phyloP scores from a whole-genome alignment of 2,113 vertebrate genomes.

The Sylvia atricapilla region DNA sequence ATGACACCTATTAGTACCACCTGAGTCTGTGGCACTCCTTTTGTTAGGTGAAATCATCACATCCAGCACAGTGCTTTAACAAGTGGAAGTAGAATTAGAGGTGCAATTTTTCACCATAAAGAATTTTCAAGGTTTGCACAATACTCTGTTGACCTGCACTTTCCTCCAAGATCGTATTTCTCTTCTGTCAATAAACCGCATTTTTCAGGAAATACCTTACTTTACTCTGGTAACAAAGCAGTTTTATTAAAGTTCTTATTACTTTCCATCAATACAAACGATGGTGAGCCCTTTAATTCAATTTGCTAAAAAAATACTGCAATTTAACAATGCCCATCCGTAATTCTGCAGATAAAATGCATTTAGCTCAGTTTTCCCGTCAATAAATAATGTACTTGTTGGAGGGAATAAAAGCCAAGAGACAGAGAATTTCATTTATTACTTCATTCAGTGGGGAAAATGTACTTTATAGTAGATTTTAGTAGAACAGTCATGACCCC shows the following conservation, averaged over 20 bases:
- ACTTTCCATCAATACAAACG: neutral
- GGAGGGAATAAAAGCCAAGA: neutral
- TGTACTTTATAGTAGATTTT: neutral
- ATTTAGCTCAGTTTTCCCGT: slow-evolving; percentile 1
- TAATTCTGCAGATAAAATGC: slow-evolving; percentile 1
- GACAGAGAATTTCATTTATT: neutral
- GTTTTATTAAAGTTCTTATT: slow-evolving; percentile 32
- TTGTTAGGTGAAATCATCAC: neutral
- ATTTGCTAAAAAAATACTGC: neutral
- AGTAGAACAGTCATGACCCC: neutral
- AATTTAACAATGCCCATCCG: neutral
- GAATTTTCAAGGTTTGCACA: neutral
- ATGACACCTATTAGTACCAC: neutral
- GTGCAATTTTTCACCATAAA: neutral
- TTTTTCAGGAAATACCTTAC: slow-evolving; percentile 26
- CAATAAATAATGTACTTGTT: slow-evolving; percentile 30
- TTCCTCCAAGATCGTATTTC: neutral
- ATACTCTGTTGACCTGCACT: slow-evolving; percentile 7
- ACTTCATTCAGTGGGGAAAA: neutral
- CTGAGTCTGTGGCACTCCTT: neutral
- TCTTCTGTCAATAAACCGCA: slow-evolving; percentile 15
- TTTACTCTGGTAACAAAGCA: neutral
- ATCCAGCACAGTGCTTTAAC: neutral
- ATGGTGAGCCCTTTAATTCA: neutral
- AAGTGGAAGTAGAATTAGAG: neutral